Base-by-base conservation (phyloP, 2,888 invertebrate species). In the Drosophila koepferae region DNA sequence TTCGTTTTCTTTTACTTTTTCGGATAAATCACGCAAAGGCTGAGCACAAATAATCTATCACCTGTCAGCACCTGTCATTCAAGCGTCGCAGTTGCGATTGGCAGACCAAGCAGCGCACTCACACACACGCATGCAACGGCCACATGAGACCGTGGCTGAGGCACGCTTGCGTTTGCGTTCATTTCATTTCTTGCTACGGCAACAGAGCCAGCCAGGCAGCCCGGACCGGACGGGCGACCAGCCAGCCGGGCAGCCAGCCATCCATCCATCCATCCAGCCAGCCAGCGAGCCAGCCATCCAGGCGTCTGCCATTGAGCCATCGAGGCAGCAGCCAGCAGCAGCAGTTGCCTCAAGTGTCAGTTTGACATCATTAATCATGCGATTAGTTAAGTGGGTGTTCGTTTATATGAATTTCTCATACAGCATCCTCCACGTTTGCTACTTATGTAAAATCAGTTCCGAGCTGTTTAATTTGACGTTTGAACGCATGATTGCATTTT, bases 11-110 rank as follows among this genome's bases (percentile, higher is more conserved):
- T 23, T 53, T n/a, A 34, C 9, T 3, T 67, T 81, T 77, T 75
- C 63, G 87, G 87, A 89, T 89, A 86, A 89, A 86, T 86, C 86
- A 86, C 89, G 89, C 84, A 84, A 74, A 62, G 74, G 63, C 81
- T 72, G 64, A 59, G 80, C 82, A 79, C 84, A 85, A 89, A 89
- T 89, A 92, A 92, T 92, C 91, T 91, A 92, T 92, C 92, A 92
- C 92, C 92, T 92, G 92, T 92, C 92, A 92, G 91, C 92, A 92
- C 91, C 92, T 92, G 92, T 92, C 92, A 92, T 91, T 92, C 91
- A 92, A 81, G 89, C 89, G 84, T 90, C 90, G 88, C 91, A 88
- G 74, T 78, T 85, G 87, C 87, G 88, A 91, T 91, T 91, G 91
- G 90, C 90, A 91, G 91, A 70, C 76, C 67, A 63, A 62, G 38